Evolutionary conservation across 2,113 vertebrate species (phyloP), one percentile per base, ranked within the genome.

Genomic region (Oreochromis aureus): DNA sequence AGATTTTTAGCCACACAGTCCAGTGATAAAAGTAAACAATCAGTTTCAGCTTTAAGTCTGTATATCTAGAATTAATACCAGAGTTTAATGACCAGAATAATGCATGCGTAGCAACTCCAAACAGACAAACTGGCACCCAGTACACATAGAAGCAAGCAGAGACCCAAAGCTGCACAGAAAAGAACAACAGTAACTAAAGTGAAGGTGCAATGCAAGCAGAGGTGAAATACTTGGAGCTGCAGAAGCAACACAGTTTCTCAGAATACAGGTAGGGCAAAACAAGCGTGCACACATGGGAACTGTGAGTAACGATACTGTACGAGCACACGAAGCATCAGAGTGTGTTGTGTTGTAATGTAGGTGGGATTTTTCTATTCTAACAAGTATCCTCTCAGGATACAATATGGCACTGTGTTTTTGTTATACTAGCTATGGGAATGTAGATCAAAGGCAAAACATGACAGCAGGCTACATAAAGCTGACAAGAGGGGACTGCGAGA

Each of bases 291-390:
- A 86, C 81, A 69, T 22, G 63, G 58, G 56, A 87, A 32, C 80
- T 32, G 81, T 82, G 82, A 84, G 84, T 76, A 86, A 86, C n/a
- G 19, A 55, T 54, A 61, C 48, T 30, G 32, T 18, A 41, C 48
- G 51, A 55, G 82, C 54, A 51, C 58, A 55, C n/a, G 22, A 10
- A 79, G 18, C 55, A 58, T 30, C 48, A 24, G 39, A 82, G 44
- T 54, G 46, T 5, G 56, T 32, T 80, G 39, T 69, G 51, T 73
- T 82, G 59, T 46, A 46, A 82, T 83, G 78, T 83, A 87, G 63
- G 83, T 76, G 88, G 84, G 84, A 66, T 80, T 58, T 59, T 84
- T 86, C 80, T 79, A 46, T 76, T 82, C 61, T 55, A 81, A 82
- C 81, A 91, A 48, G 44, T 13, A 76, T 34, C 24, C 53, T 80